These are phyloP conservation scores for Ibycter americanus DNA, from an alignment of 2,797 vertebrate genomes.

Conservation along the genomic window DNA sequence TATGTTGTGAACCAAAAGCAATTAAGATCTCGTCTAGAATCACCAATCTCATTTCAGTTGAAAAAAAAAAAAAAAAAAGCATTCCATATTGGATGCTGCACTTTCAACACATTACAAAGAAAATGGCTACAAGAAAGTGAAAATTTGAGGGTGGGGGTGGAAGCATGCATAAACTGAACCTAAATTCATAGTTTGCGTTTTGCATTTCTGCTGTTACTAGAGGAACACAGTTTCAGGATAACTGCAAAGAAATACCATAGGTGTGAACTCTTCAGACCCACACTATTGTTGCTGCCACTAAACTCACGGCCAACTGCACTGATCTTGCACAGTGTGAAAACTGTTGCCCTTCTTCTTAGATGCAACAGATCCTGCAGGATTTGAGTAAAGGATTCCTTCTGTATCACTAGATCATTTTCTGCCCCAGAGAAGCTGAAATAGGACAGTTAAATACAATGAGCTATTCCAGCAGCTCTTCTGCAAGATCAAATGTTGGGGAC, in stretches of 20 bases:
- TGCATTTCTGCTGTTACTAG: neutral
- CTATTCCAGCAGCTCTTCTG: neutral
- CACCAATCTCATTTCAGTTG: constrained; percentile 4
- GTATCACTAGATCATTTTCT: neutral
- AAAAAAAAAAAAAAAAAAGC: fast-evolving
- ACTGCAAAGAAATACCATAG: neutral
- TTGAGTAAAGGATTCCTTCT: neutral
- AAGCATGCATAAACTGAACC: neutral
- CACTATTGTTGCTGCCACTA: neutral
- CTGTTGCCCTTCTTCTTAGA: neutral
- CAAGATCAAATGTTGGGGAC: neutral
- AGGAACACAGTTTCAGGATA: neutral
- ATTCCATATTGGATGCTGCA: neutral
- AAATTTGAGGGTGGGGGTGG: neutral
- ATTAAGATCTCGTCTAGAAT: constrained; percentile 33
- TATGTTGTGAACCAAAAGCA: constrained; percentile 23
- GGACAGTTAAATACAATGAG: neutral
- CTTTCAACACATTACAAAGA: neutral
- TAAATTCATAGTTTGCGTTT: neutral
- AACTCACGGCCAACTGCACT: neutral
- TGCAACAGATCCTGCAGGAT: neutral
- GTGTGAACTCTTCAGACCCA: neutral
- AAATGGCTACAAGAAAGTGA: neutral
- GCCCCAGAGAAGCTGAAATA: neutral
- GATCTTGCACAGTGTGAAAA: neutral